A percentile compares a stretch with the other conserved stretches of the same genome.
These are phyloP conservation scores for Drosophila anomalata DNA, from an alignment of 2,888 invertebrate species.

Conservation along the genomic window DNA sequence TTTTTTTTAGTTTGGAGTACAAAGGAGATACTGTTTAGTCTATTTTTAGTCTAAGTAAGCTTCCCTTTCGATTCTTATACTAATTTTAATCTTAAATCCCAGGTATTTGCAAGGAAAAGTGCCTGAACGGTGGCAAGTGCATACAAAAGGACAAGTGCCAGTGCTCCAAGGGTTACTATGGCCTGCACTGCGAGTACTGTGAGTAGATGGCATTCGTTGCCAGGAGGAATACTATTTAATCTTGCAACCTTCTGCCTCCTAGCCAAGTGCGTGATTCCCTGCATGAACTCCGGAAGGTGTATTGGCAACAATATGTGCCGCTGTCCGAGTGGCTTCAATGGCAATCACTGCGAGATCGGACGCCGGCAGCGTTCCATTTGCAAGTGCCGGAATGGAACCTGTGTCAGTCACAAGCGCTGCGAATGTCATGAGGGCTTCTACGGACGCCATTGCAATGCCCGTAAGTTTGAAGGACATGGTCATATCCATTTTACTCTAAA, in stretches of 20 bases:
- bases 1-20: too few relatives aligned
- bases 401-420: conserved; percentile 88
- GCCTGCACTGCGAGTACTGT: conserved; percentile 95
- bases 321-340: conserved; percentile 92
- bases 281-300: conserved; percentile 95
- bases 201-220: conserved; percentile 83
- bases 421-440: conserved; percentile 93
- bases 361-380: conserved; percentile 90
- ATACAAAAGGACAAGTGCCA: conserved; percentile 97
- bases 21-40: too few relatives aligned
- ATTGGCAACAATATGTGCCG: conserved; percentile 94
- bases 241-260: background rate
- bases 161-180: conserved; percentile 96
- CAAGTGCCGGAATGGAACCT: conserved; percentile 91
- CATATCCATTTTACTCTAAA: background rate
- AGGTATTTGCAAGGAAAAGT: conserved; percentile 96
- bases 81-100: conserved; percentile 35
- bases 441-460: conserved; percentile 91
- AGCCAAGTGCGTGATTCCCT: conserved; percentile 96
- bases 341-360: conserved; percentile 96
- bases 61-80: background rate
- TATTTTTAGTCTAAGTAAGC: background rate
- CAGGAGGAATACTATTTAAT: background rate
- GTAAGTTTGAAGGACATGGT: conserved; percentile 83
- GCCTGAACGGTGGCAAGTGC: conserved; percentile 97